Evolutionary conservation across 2,113 vertebrate species (phyloP), one percentile per base, ranked within the genome.

Genomic region (Myrmecobius fasciatus): DNA sequence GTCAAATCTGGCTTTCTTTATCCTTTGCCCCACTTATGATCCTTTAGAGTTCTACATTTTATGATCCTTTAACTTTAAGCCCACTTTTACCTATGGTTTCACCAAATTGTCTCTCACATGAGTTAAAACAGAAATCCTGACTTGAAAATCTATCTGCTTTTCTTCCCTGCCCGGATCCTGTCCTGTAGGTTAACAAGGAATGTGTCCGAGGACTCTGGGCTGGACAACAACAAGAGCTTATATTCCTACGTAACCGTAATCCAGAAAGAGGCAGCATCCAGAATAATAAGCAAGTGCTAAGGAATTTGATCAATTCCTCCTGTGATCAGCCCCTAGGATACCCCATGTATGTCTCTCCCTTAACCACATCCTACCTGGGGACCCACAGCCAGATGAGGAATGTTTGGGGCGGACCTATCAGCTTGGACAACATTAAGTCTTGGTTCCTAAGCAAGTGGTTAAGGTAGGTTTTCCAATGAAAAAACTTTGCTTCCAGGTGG

Each of bases 311-410:
- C 95, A 99, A 99, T 97, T 99, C 99, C 5, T 99, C 99, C 3
- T 99, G 99, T 7, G 99, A 99, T 98, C 99, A 99, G 98, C 99
- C 99, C 0, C 98, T 99, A 97, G 99, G 99, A 25, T 99, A 99
- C 97, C 99, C 99, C 96, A 99, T 99, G 99, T 99, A 99, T 0
- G 99, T 99, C 96, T 99, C 99, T 8, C 99, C 99, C 0, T 98
- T 99, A 93, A 99, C 99, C 56, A 99, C 99, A 0, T 99, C 99
- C 0, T 99, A 99, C 91, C 98, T 99, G 11, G 99, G 99, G 89
- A 99, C 99, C 5, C 99, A 99, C 98, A 98, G 97, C 20, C 99
- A 99, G 91, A 99, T 99, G 75, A 98, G 98, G 96, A 98, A 98
- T 89, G 98, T 99, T 31, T 99, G 99, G 98, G 99, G 99, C 5